phyloP scores from a whole-genome alignment of 1,140 invertebrate genomes.

The Lasioglossum baleicum region DNA sequence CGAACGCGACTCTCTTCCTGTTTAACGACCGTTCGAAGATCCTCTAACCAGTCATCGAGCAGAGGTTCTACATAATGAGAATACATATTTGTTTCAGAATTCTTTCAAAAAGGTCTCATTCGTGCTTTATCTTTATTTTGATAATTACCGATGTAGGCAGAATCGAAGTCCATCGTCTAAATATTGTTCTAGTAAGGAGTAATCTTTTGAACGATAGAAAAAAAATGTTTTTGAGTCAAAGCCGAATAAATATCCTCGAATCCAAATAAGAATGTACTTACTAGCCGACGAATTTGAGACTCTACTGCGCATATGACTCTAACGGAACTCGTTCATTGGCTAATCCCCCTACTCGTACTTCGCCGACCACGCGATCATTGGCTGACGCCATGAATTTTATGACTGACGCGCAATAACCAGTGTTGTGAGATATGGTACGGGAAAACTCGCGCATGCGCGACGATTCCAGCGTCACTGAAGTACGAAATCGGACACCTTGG shows the following conservation, averaged over 20 bases:
- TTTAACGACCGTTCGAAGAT: slow-evolving; percentile 56
- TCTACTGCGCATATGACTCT: too few species aligned
- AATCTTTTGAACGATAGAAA: slow-evolving; percentile 14
- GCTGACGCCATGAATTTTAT: too few species aligned
- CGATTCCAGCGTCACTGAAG: too few species aligned
- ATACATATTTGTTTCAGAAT: slow-evolving; percentile 6
- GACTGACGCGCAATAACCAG: too few species aligned
- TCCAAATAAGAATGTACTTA: too few species aligned
- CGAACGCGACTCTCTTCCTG: slow-evolving; percentile 53
- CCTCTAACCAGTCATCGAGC: slow-evolving; percentile 66
- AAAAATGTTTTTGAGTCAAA: neutral
- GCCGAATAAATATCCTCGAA: neutral
- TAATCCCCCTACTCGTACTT: too few species aligned
- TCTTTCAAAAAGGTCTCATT: neutral
- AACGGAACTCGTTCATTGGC: too few species aligned
- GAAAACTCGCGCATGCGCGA: too few species aligned
- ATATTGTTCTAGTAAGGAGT: slow-evolving; percentile 11
- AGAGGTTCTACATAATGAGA: slow-evolving; percentile 57
- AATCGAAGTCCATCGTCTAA: slow-evolving; percentile 57
- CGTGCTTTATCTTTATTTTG: neutral
- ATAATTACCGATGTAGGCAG: slow-evolving; percentile 63
- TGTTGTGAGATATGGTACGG: too few species aligned
- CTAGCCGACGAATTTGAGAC: too few species aligned
- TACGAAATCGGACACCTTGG: too few species aligned
- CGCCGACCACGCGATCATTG: too few species aligned